Conservation (phyloP, 2,113 vertebrate species). For the Columbina picui region DNA sequence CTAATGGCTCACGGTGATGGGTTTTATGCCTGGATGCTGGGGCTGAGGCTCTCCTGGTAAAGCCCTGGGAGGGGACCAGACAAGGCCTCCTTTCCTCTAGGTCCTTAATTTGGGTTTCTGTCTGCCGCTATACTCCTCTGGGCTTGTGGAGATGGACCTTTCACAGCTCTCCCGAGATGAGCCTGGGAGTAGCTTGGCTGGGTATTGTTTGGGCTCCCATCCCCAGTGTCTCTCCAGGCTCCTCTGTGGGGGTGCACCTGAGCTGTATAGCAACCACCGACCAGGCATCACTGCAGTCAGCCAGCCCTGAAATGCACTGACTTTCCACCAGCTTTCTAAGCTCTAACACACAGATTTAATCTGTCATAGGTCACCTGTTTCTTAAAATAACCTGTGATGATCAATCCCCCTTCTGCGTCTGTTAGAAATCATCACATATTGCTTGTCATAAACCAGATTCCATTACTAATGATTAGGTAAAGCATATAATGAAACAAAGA, state of each 20-base stretch:
- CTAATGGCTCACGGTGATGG: accelerated
- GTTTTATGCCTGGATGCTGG: not conserved
- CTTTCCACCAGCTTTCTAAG: not conserved
- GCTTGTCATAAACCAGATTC: not conserved
- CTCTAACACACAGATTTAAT: not conserved
- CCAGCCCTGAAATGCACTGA: not conserved
- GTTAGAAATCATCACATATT: not conserved
- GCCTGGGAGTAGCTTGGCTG: not conserved
- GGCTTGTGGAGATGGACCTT: not conserved
- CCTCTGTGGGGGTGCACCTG: accelerated
- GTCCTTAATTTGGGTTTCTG: not conserved
- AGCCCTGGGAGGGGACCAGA: not conserved
- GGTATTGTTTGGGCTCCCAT: not conserved
- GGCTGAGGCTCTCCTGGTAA: not conserved
- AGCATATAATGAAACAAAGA: not conserved
- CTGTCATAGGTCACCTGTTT: conserved; percentile 1
- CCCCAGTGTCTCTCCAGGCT: not conserved
- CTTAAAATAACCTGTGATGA: conserved; percentile 19
- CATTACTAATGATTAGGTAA: not conserved
- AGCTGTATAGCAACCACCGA: not conserved
- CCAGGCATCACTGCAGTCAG: not conserved
- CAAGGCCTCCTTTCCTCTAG: not conserved
- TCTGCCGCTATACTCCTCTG: not conserved
- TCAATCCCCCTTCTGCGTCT: not conserved
- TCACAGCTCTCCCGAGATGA: accelerated